Evolutionary conservation across 2,113 vertebrate genomes (phyloP).

Genomic region (Epinephelus moara): DNA sequence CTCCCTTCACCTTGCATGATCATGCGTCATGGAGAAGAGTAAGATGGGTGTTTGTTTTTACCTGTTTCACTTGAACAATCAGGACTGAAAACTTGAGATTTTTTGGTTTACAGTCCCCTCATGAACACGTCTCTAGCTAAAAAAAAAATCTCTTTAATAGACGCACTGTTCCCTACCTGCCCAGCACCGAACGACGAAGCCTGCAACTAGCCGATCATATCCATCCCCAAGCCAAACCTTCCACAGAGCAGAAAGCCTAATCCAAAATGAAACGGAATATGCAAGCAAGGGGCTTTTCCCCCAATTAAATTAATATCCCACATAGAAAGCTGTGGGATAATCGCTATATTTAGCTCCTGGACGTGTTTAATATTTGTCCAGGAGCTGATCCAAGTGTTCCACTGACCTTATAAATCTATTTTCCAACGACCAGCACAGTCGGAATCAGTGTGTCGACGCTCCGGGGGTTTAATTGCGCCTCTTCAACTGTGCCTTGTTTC

Average conservation of each 20-base stretch:
- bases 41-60: background rate
- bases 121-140: background rate
- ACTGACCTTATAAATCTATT: conserved; percentile 40
- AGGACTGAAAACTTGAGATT: background rate
- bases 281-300: background rate
- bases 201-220: no score
- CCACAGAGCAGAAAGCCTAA: background rate
- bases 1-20: background rate
- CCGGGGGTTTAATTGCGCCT: conserved; percentile 33
- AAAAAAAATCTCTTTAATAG: background rate
- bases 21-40: conserved; percentile 2
- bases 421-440: conserved; percentile 12
- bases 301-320: conserved; percentile 33
- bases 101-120: background rate
- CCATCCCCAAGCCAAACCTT: background rate
- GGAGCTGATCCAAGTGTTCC: conserved; percentile 25
- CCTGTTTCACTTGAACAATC: background rate
- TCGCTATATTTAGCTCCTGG: conserved; percentile 6
- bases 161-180: background rate
- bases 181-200: background rate
- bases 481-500: background rate
- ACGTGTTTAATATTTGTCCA: conserved; percentile 36
- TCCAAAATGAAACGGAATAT: conserved; percentile 21
- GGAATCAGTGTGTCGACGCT: conserved; percentile 19
- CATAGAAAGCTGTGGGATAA: background rate